Evolutionary conservation across 2,888 invertebrate genomes (phyloP), one percentile per base, ranked within the genome.

Genomic region (Archips crataeganus): DNA sequence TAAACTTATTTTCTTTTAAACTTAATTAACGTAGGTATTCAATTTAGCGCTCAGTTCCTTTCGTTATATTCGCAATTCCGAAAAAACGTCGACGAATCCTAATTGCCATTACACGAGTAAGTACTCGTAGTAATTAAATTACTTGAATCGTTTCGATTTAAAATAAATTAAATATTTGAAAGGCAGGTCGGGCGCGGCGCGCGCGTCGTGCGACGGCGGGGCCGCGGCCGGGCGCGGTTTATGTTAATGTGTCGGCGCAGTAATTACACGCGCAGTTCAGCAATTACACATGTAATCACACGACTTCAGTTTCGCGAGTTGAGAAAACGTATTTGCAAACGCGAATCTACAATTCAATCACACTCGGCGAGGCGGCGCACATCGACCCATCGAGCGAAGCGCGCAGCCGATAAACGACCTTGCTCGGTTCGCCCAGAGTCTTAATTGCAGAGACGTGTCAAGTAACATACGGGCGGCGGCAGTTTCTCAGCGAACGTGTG

Each of bases 311-410:
- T 57, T 57, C 57, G 39, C 45, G 45, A 62, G 62, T 63, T 71
- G 15, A 47, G 67, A 45, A 62, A 72, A 67, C 66, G 71, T 49
- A 67, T 62, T 62, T 61, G 67, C 62, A 39, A 59, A 71, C 66
- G 45, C 67, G 36, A 67, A 62, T 57, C 47, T 67, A 67, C 60
- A 54, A 71, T 66, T 67, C 42, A 42, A 42, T 62, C 61, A 61
- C 54, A 10, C 8, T 3, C 54, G 34, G 3, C n/a, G n/a, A 5
- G 2, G 39, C 5, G 8, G 2, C 11, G 3, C 32, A 4, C 32
- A 70, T 15, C 45, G 57, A 10, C 64, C 2, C 57, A 49, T 71
- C 23, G 34, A n/a, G 11, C 39, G 36, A 0, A 11, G 39, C 2
- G 57, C 47, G 57, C n/a, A 8, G 4, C 9, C 9, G 64, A 64